These are phyloP conservation scores for Ophioninae sp. DNA, from an alignment of 2,888 invertebrate genomes.

Conservation along the genomic window DNA sequence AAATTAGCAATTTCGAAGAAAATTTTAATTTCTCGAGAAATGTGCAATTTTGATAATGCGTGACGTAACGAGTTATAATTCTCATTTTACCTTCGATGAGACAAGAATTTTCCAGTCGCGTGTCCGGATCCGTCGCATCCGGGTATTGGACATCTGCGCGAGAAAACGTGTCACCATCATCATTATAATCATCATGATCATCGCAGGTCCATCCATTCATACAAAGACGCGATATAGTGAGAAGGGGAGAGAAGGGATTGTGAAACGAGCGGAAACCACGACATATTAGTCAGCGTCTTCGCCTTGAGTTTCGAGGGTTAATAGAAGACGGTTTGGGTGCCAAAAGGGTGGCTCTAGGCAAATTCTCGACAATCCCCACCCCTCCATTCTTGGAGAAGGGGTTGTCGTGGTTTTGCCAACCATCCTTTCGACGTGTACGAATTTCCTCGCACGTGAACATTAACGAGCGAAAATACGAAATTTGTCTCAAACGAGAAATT, in stretches of 20 bases:
- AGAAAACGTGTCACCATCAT: conserved; percentile 65
- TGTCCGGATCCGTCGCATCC: conserved; percentile 99
- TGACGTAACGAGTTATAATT: neutral
- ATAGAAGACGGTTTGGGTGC: conserved; percentile 65
- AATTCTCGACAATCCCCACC: too few relatives aligned
- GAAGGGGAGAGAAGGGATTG: conserved; percentile 71
- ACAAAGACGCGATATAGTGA: conserved; percentile 57
- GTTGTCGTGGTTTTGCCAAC: conserved; percentile 54
- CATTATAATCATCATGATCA: conserved; percentile 66
- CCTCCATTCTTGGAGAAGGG: conserved; percentile 14
- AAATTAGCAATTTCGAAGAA: too few relatives aligned
- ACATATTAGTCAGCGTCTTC: conserved; percentile 81
- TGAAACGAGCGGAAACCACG: conserved; percentile 80
- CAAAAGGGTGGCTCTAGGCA: conserved; percentile 41
- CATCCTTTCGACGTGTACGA: conserved; percentile 33
- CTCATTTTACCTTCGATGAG: conserved; percentile 96
- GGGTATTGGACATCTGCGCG: conserved; percentile 93
- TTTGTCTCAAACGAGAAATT: conserved; percentile 4
- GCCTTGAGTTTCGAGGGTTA: conserved; percentile 71
- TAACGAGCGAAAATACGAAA: neutral
- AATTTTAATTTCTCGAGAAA: too few relatives aligned
- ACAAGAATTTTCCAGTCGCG: conserved; percentile 98
- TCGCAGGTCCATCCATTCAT: conserved; percentile 72
- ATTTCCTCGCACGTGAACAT: conserved; percentile 20
- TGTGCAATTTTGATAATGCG: neutral